Percentiles rank a stretch among this genome's conserved stretches.
These are phyloP conservation scores for Melieria picta DNA, from an alignment of 2,888 invertebrate species.

Conservation along the genomic window DNA sequence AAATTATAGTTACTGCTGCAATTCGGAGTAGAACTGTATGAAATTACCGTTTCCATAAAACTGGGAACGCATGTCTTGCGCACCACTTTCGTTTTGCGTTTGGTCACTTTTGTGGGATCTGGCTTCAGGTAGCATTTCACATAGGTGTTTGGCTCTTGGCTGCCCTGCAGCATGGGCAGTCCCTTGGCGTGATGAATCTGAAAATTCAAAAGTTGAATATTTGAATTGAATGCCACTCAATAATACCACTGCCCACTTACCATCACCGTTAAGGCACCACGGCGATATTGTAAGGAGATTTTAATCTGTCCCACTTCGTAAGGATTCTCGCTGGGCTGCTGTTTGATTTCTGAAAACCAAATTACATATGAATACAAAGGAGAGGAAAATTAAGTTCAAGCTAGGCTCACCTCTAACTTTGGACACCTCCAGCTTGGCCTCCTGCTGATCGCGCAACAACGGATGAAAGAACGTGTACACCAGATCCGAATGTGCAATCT, in stretches of 20 bases:
- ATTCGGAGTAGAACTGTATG: background rate
- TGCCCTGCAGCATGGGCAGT: constrained; percentile 80
- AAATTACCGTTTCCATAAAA: constrained; percentile 93
- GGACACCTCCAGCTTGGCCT: constrained; percentile 80
- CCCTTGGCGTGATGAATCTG: constrained; percentile 87
- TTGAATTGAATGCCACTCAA: background rate
- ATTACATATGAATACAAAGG: background rate
- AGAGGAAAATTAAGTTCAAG: too few relatives aligned
- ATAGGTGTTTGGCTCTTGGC: constrained; percentile 87
- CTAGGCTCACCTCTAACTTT: constrained; percentile 76
- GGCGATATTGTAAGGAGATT: constrained; percentile 79
- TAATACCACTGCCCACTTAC: constrained; percentile 63
- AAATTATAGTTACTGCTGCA: background rate
- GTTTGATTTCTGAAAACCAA: constrained; percentile 54
- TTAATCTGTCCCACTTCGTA: constrained; percentile 79
- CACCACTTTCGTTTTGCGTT: constrained; percentile 94
- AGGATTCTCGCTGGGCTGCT: constrained; percentile 60
- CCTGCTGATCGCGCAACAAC: constrained; percentile 91
- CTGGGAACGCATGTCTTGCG: constrained; percentile 94
- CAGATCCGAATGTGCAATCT: constrained; percentile 94
- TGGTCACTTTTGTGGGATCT: constrained; percentile 90
- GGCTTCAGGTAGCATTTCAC: constrained; percentile 93
- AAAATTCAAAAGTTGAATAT: background rate
- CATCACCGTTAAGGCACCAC: constrained; percentile 81
- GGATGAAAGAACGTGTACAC: constrained; percentile 99